These are phyloP conservation scores for Pteronotus mesoamericanus DNA, from an alignment of 2,797 vertebrate genomes.

Conservation along the genomic window DNA sequence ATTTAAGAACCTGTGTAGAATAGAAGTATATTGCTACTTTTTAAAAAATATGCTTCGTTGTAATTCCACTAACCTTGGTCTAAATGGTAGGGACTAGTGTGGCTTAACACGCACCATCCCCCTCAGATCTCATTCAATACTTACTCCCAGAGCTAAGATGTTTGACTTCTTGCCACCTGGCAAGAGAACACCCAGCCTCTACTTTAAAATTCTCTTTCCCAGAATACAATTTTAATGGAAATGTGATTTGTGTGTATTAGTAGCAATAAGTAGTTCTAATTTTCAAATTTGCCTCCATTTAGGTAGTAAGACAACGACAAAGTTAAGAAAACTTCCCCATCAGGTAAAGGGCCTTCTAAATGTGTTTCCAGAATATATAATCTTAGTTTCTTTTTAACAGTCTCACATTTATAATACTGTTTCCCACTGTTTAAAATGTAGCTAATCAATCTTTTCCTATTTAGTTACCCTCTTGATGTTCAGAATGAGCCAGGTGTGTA, in stretches of 20 bases:
- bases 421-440: neutral
- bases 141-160: neutral
- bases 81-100: neutral
- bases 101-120: neutral
- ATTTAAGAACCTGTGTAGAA: neutral
- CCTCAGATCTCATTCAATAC: neutral
- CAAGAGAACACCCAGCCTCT: neutral
- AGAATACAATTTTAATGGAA: neutral
- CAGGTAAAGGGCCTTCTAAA: neutral
- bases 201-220: neutral
- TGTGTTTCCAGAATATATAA: neutral
- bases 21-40: neutral
- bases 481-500: neutral
- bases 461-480: neutral
- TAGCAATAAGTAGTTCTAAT: neutral
- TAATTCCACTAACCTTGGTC: neutral
- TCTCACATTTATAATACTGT: neutral
- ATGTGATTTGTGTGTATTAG: neutral
- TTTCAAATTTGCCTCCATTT: neutral
- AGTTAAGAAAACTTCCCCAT: neutral
- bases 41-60: neutral
- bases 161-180: neutral
- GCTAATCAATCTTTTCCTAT: neutral
- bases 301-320: neutral
- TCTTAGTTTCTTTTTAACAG: neutral